Percentiles rank a stretch among this genome's conserved stretches.
Evolutionary conservation across 1,140 invertebrate species (phyloP).

Genomic region (Reticulitermes speratus): DNA sequence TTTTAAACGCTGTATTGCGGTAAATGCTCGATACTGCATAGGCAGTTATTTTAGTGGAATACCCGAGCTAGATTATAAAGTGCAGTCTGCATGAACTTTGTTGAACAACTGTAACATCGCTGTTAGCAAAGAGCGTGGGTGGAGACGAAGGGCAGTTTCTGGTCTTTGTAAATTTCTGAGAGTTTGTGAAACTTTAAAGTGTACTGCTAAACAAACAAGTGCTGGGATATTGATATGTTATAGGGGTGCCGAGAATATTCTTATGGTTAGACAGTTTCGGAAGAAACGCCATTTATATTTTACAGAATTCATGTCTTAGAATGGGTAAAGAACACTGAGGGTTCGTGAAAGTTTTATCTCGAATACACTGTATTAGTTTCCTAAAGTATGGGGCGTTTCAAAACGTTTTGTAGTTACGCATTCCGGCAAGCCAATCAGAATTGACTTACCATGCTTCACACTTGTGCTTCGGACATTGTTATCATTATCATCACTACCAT

Average conservation of each 20-base stretch:
- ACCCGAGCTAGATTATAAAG: conserved; percentile 7
- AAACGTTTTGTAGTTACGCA: no score
- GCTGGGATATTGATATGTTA: neutral
- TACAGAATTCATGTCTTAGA: no score
- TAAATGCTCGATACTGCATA: neutral
- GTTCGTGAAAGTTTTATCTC: no score
- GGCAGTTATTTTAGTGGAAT: neutral
- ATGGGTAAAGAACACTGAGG: no score
- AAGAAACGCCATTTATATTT: no score
- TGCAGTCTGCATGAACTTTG: neutral
- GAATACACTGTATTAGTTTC: no score
- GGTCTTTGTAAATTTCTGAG: neutral
- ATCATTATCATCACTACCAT: no score
- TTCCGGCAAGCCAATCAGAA: no score
- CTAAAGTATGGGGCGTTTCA: no score
- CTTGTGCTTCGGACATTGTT: no score
- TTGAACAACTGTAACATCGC: neutral
- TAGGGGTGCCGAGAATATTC: neutral
- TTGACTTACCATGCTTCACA: no score
- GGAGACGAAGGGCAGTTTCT: neutral
- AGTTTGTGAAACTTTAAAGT: conserved; percentile 10
- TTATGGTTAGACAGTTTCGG: no score
- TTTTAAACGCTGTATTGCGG: neutral
- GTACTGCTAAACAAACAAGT: neutral
- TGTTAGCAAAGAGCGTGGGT: neutral